phyloP scores from a whole-genome alignment of 2,113 vertebrate genomes.

The Rhodinocichla rosea region DNA sequence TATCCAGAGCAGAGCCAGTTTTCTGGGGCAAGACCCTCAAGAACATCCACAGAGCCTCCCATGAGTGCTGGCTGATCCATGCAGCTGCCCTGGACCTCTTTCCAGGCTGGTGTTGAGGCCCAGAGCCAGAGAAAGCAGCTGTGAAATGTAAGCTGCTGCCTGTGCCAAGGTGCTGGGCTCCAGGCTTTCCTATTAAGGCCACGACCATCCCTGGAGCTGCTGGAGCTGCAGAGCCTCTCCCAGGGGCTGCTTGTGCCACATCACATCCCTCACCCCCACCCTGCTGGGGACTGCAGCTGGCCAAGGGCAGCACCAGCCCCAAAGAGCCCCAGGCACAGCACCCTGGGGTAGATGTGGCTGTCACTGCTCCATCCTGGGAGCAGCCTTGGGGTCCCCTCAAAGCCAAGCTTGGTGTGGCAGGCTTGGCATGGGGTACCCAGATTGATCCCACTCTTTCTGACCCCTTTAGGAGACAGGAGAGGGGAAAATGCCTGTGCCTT shows the following conservation, averaged over 20 bases:
- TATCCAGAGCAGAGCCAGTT: background rate
- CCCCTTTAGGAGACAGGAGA: background rate
- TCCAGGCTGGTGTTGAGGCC: slow-evolving; percentile 28
- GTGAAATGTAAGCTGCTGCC: slow-evolving; percentile 55
- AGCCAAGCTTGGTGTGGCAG: rapidly evolving
- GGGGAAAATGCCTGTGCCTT: background rate
- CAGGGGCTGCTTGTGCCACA: background rate
- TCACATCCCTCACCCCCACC: background rate
- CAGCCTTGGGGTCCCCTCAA: rapidly evolving
- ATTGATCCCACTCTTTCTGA: background rate
- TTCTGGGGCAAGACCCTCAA: background rate
- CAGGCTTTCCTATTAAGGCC: slow-evolving; percentile 69
- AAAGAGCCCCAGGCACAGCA: background rate
- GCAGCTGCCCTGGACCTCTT: background rate
- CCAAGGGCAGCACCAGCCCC: background rate
- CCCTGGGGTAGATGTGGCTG: background rate
- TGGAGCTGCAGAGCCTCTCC: slow-evolving; percentile 8
- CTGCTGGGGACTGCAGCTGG: rapidly evolving
- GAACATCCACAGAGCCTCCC: background rate
- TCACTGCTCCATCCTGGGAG: background rate
- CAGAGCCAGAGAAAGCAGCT: slow-evolving; percentile 63
- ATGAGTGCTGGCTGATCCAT: rapidly evolving
- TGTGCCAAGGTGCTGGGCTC: slow-evolving; percentile 48
- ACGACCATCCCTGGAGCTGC: slow-evolving; percentile 39
- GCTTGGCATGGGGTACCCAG: background rate